phyloP scores from a whole-genome alignment of 2,113 vertebrate genomes.

The Elanus axillaris region DNA sequence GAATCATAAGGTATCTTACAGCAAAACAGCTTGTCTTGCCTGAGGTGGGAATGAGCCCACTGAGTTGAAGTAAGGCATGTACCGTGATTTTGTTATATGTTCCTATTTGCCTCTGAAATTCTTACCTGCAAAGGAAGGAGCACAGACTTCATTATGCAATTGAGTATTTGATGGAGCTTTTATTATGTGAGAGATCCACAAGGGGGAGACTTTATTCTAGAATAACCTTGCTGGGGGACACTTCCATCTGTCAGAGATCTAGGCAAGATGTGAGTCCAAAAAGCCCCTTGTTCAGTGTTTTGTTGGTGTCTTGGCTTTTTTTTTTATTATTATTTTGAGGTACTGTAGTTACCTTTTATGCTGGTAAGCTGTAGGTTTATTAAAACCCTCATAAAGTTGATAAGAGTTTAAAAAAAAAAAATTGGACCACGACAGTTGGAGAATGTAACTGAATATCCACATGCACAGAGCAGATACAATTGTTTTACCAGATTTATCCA shows the following conservation, averaged over 20 bases:
- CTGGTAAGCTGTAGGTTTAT: constrained; percentile 8
- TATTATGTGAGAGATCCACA: constrained; percentile 25
- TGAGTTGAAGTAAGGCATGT: neutral
- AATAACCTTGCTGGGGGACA: constrained; percentile 41
- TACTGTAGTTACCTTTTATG: neutral
- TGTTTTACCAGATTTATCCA: neutral
- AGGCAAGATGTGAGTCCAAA: neutral
- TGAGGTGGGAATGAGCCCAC: neutral
- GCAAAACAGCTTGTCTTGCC: neutral
- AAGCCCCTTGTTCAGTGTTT: neutral
- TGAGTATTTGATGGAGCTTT: constrained; percentile 13
- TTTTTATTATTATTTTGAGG: neutral
- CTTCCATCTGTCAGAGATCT: neutral
- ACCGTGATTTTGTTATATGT: neutral
- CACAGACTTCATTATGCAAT: neutral
- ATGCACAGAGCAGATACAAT: neutral
- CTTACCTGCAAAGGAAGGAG: neutral
- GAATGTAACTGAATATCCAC: neutral
- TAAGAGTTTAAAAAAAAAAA: neutral
- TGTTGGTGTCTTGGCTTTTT: neutral
- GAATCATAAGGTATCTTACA: neutral
- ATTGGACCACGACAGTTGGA: neutral
- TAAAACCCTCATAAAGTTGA: neutral
- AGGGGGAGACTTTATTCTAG: constrained; percentile 44
- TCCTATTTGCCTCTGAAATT: neutral